Evolutionary conservation across 2,113 vertebrate genomes (phyloP), one percentile per base, ranked within the genome.

Genomic region (Hystrix brachyura): DNA sequence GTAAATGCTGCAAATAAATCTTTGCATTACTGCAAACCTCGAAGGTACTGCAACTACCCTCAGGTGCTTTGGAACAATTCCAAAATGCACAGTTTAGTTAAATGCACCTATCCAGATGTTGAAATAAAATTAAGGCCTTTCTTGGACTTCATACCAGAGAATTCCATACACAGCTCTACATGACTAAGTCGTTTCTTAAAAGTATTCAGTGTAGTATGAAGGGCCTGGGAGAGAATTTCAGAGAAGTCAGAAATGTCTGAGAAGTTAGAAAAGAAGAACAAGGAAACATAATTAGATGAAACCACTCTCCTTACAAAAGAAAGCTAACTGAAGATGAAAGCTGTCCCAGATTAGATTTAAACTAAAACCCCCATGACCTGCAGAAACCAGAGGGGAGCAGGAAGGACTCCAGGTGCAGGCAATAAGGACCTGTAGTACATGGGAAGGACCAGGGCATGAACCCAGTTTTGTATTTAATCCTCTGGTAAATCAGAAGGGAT

Each of bases 71-170:
- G 98, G 98, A 98, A 97, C 92, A 90, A 65, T 97, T 98, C 98
- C 98, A 98, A 98, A 98, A 98, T 94, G 97, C 98, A 96, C 94
- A 98, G 95, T 98, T 98, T 97, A 98, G 97, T 98, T 98, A 98
- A 98, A 98, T 98, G 98, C 55, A 87, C 87, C 97, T 97, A 97
- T 95, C 98, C 97, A 97, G 96, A 97, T 98, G 98, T 98, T 76
- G 87, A 97, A 98, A 98, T 98, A 97, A 98, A 98, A 97, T 97
- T 95, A 95, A 97, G 97, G 97, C 76, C 92, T 93, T 98, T 98
- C 92, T 96, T 98, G 94, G 71, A 94, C 65, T 97, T 89, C 79
- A 82, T 95, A 96, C 94, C 86, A 48, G 95, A 81, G 87, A 97
- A 93, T 92, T 94, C 95, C 93, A 90, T 96, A 97, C 85, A 81